Percentiles rank a stretch among this genome's conserved stretches.
These are phyloP conservation scores for Diorhabda sublineata DNA, from an alignment of 1,140 invertebrate genomes.

Conservation along the genomic window DNA sequence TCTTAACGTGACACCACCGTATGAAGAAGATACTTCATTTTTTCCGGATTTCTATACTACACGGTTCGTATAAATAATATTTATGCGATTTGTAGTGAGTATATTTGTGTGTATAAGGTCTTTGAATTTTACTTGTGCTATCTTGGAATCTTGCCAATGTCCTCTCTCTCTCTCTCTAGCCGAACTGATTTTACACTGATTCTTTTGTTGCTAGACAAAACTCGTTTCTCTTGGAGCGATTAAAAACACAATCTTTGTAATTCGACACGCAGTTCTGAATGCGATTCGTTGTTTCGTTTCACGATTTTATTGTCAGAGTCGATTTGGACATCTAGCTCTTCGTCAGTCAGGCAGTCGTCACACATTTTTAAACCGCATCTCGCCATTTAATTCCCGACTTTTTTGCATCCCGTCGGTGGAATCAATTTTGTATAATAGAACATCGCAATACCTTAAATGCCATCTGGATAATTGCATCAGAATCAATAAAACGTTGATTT, in stretches of 20 bases:
- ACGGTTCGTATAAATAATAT: constrained; percentile 32
- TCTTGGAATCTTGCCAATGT: constrained; percentile 16
- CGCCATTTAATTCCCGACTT: too few species aligned
- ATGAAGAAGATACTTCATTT: constrained; percentile 40
- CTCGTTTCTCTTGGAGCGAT: constrained; percentile 11
- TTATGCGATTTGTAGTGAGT: not conserved
- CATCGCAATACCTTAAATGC: too few species aligned
- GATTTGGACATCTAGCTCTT: not conserved
- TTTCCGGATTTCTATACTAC: constrained; percentile 43
- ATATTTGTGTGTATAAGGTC: constrained; percentile 19
- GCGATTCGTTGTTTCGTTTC: constrained; percentile 14
- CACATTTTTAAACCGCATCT: not conserved
- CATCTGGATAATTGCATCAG: too few species aligned
- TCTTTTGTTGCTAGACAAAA: constrained; percentile 24
- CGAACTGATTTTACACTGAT: constrained; percentile 14
- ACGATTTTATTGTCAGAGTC: constrained; percentile 8
- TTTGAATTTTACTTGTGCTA: constrained; percentile 11
- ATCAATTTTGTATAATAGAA: too few species aligned
- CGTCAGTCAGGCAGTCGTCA: not conserved
- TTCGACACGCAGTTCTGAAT: constrained; percentile 18
- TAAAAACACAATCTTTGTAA: constrained; percentile 18
- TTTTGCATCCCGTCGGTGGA: too few species aligned
- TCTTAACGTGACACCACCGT: constrained; percentile 40
- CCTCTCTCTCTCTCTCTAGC: not conserved
- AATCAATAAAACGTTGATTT: too few species aligned